Evolutionary conservation across 2,797 vertebrate species (phyloP), one percentile per base, ranked within the genome.

Genomic region (Ctenosaura bakeri): DNA sequence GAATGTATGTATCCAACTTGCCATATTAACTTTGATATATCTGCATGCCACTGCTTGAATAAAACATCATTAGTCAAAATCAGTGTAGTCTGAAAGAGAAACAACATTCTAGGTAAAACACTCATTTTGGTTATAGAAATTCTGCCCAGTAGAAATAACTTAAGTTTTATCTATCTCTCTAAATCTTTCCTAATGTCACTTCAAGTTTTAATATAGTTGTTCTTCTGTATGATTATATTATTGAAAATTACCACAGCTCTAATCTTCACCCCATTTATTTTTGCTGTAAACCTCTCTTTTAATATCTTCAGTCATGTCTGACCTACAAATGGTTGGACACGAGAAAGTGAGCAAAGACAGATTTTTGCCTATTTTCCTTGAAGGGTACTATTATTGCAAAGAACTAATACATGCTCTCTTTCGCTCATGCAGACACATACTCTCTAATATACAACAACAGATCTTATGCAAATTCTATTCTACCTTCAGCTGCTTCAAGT

Each of bases 361-460:
- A 85, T 78, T 84, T 29, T 13, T 66, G 42, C 22, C 24, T 74
- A 35, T 62, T 86, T 82, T 86, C 38, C 16, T 52, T 90, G 78
- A 87, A 82, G 32, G 3, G 7, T 26, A 26, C 32, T 59, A 50
- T 32, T 71, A 46, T 62, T 59, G 20, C 1, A 71, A 85, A 78
- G 26, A 35, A 46, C 29, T 24, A 81, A 73, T 24, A 80, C 20
- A 26, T 18, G n/a, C 16, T 16, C 24, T 76, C 38, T 76, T 38
- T 76, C 35, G 26, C 13, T 26, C 14, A 38, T 42, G 9, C 18
- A 18, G 6, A 84, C 2, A 69, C 52, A 59, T 8, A 91, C 1
- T 71, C 1, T 20, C 87, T 29, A 8, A 46, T 73, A 24, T 84
- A 29, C 86, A 94, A 95, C 81, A 91, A 91, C 87, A 92, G 42